Evolutionary conservation across 1,140 invertebrate genomes (phyloP), one percentile per base, ranked within the genome.

Genomic region (Asbolus verrucosus): DNA sequence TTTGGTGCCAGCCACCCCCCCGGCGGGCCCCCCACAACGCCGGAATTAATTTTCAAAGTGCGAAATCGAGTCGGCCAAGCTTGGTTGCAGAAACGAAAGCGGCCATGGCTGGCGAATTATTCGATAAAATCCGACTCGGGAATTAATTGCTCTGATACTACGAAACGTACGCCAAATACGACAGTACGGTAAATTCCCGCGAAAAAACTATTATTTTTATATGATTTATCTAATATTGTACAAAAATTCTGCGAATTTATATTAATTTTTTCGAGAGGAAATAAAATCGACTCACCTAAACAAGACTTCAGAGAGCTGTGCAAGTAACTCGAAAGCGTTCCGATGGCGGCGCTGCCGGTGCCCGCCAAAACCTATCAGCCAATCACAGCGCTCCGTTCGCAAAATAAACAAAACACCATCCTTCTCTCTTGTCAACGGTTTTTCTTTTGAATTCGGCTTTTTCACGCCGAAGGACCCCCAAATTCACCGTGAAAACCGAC

Each of bases 181-280:
- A 43, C 11, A 15, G 27, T 50, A 13, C 27, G 14, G 60, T 73
- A 75, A 77, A 75, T 74, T 75, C 41, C 60, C 24, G 31, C 54
- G 39, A 71, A 77, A 77, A 77, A 77, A 72, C 75, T 77, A 77
- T 67, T 75, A 75, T 77, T 74, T 77, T 77, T 59, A 61, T 39
- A 69, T 71, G 69, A 61, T 67, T 75, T 65, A 50, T 18, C 59
- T 61, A 46, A 36, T 18, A 30, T 38, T n/a, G 27, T 54, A 72
- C 60, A 69, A 74, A 77, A 77, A 70, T 77, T 66, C 36, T 30
- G 15, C 30, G 16, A 72, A 21, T 69, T 73, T 70, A 72, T 74
- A 77, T 74, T 71, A 77, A 77, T 73, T 75, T 67, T 70, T 73
- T 30, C 38, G 50, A 69, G 50, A 60, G 60, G 65, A 63, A 69